These are phyloP conservation scores for Conistra vaccinii DNA, from an alignment of 2,888 invertebrate species.

Conservation along the genomic window DNA sequence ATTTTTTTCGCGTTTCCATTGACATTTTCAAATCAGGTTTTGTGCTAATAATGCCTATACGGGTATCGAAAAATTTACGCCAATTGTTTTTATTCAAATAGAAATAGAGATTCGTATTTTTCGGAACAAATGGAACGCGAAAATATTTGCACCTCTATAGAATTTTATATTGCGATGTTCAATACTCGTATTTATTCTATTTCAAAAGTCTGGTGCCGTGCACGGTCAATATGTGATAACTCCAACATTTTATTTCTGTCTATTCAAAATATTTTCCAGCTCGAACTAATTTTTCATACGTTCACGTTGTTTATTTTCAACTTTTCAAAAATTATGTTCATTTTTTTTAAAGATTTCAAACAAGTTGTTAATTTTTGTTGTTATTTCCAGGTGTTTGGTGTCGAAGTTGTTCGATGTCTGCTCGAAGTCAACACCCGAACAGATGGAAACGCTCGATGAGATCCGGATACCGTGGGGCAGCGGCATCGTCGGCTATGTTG, in stretches of 20 bases:
- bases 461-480: slow-evolving; percentile 98
- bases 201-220: slow-evolving; percentile 15
- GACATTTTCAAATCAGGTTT: neutral
- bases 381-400: slow-evolving; percentile 93
- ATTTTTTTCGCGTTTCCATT: slow-evolving; percentile 7
- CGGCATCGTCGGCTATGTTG: slow-evolving; percentile 98
- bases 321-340: neutral
- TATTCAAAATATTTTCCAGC: slow-evolving; percentile 10
- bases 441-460: slow-evolving; percentile 98
- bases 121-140: slow-evolving; percentile 41
- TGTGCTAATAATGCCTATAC: slow-evolving; percentile 34
- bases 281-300: slow-evolving; percentile 2
- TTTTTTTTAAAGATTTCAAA: neutral
- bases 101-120: slow-evolving; percentile 30
- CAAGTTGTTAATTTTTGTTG: neutral
- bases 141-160: slow-evolving; percentile 50
- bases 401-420: slow-evolving; percentile 99
- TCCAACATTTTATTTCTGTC: slow-evolving; percentile 27
- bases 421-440: slow-evolving; percentile 97
- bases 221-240: slow-evolving; percentile 24
- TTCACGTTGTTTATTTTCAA: neutral
- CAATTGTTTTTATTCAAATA: slow-evolving; percentile 39
- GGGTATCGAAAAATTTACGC: slow-evolving; percentile 38
- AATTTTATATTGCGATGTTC: slow-evolving; percentile 48
- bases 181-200: slow-evolving; percentile 34